These are phyloP conservation scores for Amblyopsis hoosieri DNA, from an alignment of 2,797 vertebrate genomes.

Conservation along the genomic window DNA sequence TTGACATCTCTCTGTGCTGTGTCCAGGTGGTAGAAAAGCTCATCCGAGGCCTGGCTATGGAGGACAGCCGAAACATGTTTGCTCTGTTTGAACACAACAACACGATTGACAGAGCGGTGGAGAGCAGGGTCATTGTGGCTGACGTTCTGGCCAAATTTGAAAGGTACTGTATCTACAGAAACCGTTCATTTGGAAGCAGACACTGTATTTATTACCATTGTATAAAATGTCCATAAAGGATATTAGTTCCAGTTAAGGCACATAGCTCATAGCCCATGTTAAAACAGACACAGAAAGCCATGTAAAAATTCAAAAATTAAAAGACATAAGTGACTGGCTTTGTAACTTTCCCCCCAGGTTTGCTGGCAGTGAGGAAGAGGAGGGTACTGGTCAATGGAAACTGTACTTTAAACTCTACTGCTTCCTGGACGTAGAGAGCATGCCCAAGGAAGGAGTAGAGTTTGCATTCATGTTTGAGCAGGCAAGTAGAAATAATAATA, in stretches of 20 bases:
- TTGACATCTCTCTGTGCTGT: slow-evolving; percentile 8
- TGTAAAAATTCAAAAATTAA: background rate
- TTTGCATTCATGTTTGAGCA: slow-evolving; percentile 98
- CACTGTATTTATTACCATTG: background rate
- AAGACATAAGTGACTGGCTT: slow-evolving; percentile 17
- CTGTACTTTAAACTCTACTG: slow-evolving; percentile 97
- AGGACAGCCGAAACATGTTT: slow-evolving; percentile 94
- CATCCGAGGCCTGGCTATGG: slow-evolving; percentile 91
- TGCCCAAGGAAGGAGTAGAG: slow-evolving; percentile 90
- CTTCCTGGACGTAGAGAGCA: slow-evolving; percentile 91
- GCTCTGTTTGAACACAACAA: slow-evolving; percentile 89
- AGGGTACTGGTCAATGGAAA: slow-evolving; percentile 85
- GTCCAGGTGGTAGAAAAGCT: slow-evolving; percentile 91
- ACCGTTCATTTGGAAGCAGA: background rate
- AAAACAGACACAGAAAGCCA: background rate
- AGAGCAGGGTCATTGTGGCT: slow-evolving; percentile 88
- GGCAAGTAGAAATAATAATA: slow-evolving; percentile 63
- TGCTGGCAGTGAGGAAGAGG: slow-evolving; percentile 81
- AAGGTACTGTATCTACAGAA: slow-evolving; percentile 67
- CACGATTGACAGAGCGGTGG: slow-evolving; percentile 84
- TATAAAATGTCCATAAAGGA: background rate
- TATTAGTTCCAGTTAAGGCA: background rate
- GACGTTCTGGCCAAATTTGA: slow-evolving; percentile 93
- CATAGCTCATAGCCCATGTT: background rate
- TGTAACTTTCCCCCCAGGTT: slow-evolving; percentile 68